Base-by-base conservation (phyloP, 2,113 vertebrate species). In the Clarias macrocephalus region DNA sequence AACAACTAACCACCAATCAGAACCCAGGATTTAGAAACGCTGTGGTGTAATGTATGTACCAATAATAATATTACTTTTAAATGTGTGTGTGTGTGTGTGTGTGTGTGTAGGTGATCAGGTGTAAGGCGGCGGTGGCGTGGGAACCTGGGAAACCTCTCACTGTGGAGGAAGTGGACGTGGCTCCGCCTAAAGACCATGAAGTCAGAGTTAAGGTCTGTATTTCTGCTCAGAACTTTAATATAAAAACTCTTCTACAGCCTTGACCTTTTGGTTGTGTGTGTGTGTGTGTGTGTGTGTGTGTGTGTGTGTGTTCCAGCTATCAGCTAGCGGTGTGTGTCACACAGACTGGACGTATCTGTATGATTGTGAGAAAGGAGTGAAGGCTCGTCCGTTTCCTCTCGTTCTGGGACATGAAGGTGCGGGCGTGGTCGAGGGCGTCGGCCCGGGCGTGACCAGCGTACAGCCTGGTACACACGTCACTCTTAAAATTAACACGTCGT, bases 371-470 rank as follows among this genome's bases (percentile, higher is more conserved):
- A 48, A 12, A 19, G 18, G 93, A 25, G 80, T 90, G 33, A 66
- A 82, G 76, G 19, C 77, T 18, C 59, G 76, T 19, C 93, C 89
- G 48, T 95, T 95, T 83, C 95, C 96, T 12, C 81, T 96, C 21
- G 93, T 95, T 65, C 79, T 97, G 87, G 95, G 95, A 10, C 95
- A 96, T 2, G 95, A 97, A 91, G 95, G 93, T 15, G 89, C 93
- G 60, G 95, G 96, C 1, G 30, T 96, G 70, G 95, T 96, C 88
- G 95, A 96, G 86, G 96, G 95, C 18, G 88, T 93, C 80, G 96
- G 96, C 0, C 93, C 96, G 86, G 96, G 95, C 87, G 96, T 97
- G 80, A 96, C 95, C 16, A 94, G 91, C 87, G 88, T 97, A 72
- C 95, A 96, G 85, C 92, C 95, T 2, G 96, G 97, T 97, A 85